Evolutionary conservation across 1,140 invertebrate species (phyloP).

Genomic region (Atta texana): DNA sequence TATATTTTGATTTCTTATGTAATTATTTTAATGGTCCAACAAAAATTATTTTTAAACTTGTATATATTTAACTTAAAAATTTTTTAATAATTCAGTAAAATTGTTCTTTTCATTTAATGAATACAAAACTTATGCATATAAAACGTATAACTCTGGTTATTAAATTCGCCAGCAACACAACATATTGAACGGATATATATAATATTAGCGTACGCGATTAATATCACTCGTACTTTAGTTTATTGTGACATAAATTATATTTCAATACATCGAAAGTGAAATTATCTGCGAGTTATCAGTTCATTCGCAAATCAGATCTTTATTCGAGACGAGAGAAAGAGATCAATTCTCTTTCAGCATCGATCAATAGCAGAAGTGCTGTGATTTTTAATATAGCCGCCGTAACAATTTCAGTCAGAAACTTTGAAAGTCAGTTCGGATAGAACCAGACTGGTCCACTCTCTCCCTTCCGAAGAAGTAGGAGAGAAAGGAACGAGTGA

Average conservation of each 20-base stretch:
- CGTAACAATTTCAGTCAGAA: slow-evolving; percentile 35
- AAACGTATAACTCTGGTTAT: not conserved
- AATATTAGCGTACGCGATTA: not conserved
- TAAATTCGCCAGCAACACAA: not conserved
- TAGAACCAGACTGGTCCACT: slow-evolving; percentile 52
- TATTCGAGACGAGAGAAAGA: not conserved
- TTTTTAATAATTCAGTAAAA: too few species aligned
- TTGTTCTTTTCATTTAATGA: too few species aligned
- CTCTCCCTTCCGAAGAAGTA: not conserved
- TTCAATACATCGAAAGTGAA: not conserved
- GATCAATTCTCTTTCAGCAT: not conserved
- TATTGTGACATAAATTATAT: slow-evolving; percentile 28
- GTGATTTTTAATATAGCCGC: slow-evolving; percentile 16
- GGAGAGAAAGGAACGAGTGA: not conserved
- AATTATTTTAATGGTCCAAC: too few species aligned
- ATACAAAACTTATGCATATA: too few species aligned
- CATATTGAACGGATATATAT: not conserved
- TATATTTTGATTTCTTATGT: too few species aligned
- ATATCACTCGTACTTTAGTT: not conserved
- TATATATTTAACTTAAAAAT: too few species aligned
- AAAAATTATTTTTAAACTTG: too few species aligned
- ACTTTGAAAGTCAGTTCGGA: slow-evolving; percentile 44
- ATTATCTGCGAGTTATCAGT: not conserved
- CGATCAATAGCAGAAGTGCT: slow-evolving; percentile 25
- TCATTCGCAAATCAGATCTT: not conserved